These are phyloP conservation scores for Branchinecta sandiegonensis DNA, from an alignment of 2,888 invertebrate species.

Conservation along the genomic window DNA sequence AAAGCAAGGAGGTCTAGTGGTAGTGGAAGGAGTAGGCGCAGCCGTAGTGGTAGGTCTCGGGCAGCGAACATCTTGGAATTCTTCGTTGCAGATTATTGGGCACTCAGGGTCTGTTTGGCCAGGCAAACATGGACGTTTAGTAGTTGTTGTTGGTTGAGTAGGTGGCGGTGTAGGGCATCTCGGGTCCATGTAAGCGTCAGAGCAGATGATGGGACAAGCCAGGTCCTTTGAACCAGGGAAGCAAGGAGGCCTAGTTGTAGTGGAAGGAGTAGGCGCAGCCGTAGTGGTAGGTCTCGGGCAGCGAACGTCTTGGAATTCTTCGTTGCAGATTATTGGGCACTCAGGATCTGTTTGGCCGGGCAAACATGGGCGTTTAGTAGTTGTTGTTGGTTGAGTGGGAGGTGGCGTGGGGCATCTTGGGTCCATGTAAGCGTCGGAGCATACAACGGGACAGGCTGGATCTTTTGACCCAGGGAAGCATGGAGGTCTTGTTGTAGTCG, in stretches of 20 bases:
- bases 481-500: not conserved
- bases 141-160: constrained; percentile 5
- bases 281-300: not conserved
- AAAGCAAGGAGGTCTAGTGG: not conserved
- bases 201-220: no score
- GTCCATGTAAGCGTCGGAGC: not conserved
- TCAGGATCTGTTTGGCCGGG: constrained; percentile 1
- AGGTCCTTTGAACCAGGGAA: no score
- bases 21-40: not conserved
- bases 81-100: not conserved
- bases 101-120: constrained; percentile 11
- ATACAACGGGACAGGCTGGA: not conserved
- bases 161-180: not conserved
- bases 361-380: not conserved
- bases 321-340: constrained; percentile 4
- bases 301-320: constrained; percentile 8
- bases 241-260: no score
- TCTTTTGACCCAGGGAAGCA: not conserved
- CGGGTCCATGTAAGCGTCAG: no score
- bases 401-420: not conserved
- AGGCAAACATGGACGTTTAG: not conserved
- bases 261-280: not conserved
- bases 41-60: not conserved
- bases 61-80: not conserved
- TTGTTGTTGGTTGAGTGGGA: not conserved